Conservation (phyloP, 2,888 invertebrate species). For the Entomobrya multifasciata region DNA sequence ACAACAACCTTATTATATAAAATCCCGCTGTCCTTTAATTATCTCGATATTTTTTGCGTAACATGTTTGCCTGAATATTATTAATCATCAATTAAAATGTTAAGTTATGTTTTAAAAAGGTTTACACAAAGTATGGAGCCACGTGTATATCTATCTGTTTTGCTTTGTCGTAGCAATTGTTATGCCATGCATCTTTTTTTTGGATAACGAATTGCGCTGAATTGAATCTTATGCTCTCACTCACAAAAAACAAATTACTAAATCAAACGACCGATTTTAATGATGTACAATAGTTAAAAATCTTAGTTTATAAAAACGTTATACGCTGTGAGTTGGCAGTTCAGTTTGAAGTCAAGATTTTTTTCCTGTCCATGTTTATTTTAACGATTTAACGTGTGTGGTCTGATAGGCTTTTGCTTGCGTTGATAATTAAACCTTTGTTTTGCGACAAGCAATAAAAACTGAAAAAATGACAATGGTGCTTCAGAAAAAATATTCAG, state of each 20-base stretch:
- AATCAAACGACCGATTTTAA: too few relatives aligned
- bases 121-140: too few relatives aligned
- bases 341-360: neutral
- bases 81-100: neutral
- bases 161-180: too few relatives aligned
- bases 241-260: too few relatives aligned
- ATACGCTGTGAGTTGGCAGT: neutral
- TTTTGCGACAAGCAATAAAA: neutral
- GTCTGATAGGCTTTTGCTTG: neutral
- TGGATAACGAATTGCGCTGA: too few relatives aligned
- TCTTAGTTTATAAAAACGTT: neutral
- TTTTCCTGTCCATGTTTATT: neutral
- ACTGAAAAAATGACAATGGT: conserved; percentile 24
- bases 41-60: neutral
- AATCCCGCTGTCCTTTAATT: neutral
- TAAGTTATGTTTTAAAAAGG: neutral
- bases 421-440: neutral
- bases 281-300: neutral
- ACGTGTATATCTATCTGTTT: too few relatives aligned
- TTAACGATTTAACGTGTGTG: neutral
- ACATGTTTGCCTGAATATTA: neutral
- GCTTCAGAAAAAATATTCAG: conserved; percentile 3
- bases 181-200: too few relatives aligned
- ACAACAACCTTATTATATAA: neutral
- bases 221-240: too few relatives aligned